phyloP scores from a whole-genome alignment of 2,888 invertebrate species.

The Cerastoderma edule region DNA sequence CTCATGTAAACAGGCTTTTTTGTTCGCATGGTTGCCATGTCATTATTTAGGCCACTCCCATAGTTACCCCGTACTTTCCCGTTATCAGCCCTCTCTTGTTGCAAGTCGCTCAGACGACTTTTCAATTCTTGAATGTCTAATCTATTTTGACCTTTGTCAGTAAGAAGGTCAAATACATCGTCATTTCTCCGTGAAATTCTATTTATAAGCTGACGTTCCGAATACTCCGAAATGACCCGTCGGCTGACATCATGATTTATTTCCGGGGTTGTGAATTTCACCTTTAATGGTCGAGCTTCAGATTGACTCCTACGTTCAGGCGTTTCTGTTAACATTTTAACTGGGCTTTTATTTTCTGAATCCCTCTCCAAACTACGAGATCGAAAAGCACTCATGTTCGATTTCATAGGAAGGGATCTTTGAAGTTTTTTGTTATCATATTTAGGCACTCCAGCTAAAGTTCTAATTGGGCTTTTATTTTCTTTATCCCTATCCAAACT shows the following conservation, averaged over 20 bases:
- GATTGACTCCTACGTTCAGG: constrained; percentile 30
- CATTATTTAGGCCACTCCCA: not conserved
- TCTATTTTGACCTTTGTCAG: constrained; percentile 6
- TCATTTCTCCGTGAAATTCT: constrained; percentile 28
- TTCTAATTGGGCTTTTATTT: not conserved
- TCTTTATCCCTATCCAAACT: not conserved
- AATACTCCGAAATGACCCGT: constrained; percentile 1
- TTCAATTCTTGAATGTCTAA: constrained; percentile 9
- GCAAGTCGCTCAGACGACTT: constrained; percentile 11
- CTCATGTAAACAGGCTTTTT: not conserved
- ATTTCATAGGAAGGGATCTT: too few species aligned
- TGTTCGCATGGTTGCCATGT: not conserved
- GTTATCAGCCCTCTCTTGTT: constrained; percentile 6
- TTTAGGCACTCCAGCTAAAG: too few species aligned
- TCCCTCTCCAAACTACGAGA: not conserved
- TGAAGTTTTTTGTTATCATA: too few species aligned
- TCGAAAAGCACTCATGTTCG: too few species aligned
- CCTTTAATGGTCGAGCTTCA: constrained; percentile 26
- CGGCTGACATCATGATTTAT: not conserved
- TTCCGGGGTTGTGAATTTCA: constrained; percentile 24
- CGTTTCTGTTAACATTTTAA: constrained; percentile 20
- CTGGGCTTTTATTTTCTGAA: constrained; percentile 24
- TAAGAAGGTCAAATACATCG: constrained; percentile 55
- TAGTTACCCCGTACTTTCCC: not conserved
- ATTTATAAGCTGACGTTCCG: constrained; percentile 13